These are phyloP conservation scores for Budorcas taxicolor DNA, from an alignment of 2,113 vertebrate genomes.

Conservation along the genomic window DNA sequence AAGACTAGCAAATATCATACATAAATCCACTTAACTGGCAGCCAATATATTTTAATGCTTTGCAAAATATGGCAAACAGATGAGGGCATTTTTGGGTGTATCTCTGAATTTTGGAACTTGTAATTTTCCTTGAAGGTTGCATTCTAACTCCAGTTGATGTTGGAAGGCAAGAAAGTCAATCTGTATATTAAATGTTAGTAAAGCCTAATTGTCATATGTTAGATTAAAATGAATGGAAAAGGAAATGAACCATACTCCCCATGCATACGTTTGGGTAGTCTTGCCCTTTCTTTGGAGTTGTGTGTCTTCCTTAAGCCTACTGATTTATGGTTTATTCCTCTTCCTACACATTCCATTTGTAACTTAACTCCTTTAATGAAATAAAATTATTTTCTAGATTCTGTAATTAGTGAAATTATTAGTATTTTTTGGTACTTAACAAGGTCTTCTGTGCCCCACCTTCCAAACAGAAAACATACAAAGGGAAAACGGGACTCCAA, in stretches of 20 bases:
- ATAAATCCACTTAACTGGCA: background rate
- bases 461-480: background rate
- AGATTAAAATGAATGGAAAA: background rate
- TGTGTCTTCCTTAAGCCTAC: background rate
- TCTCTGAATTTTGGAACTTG: background rate
- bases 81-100: background rate
- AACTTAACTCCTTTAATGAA: background rate
- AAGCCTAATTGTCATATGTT: background rate
- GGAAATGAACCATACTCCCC: background rate
- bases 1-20: background rate
- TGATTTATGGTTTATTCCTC: background rate
- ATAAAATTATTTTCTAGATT: background rate
- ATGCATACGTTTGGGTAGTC: accelerated
- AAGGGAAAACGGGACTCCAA: background rate
- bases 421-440: background rate
- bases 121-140: background rate
- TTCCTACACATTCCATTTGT: background rate
- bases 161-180: background rate
- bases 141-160: background rate
- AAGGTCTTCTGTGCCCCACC: accelerated
- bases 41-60: background rate
- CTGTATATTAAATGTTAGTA: background rate
- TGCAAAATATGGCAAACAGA: background rate
- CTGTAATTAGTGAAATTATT: background rate
- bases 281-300: background rate